Evolutionary conservation across 2,888 invertebrate species (phyloP).

Genomic region (Yponomeuta malinellus): DNA sequence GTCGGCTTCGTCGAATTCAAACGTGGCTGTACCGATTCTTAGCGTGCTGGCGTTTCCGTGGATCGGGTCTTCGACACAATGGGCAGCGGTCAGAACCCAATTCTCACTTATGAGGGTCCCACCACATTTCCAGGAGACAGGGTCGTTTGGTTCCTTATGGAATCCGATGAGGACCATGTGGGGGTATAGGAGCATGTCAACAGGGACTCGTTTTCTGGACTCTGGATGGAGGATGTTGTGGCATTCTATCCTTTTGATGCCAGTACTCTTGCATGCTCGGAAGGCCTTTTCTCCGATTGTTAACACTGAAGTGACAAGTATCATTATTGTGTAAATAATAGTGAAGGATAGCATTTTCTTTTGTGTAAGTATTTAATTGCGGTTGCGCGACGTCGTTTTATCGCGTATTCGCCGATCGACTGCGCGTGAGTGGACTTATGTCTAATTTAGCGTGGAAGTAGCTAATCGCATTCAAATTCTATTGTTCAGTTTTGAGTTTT

Average conservation of each 20-base stretch:
- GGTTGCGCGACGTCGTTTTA: slow-evolving; percentile 24
- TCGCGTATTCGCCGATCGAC: slow-evolving; percentile 39
- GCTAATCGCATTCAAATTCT: not conserved
- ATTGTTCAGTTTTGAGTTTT: not conserved
- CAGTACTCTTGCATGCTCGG: slow-evolving; percentile 52
- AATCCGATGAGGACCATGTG: slow-evolving; percentile 78
- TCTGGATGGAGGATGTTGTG: slow-evolving; percentile 53
- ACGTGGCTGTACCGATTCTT: slow-evolving; percentile 73
- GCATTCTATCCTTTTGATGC: slow-evolving; percentile 59
- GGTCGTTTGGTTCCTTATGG: slow-evolving; percentile 23
- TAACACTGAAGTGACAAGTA: slow-evolving; percentile 19
- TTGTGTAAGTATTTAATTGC: not conserved
- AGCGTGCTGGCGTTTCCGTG: slow-evolving; percentile 69
- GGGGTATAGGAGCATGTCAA: slow-evolving; percentile 73
- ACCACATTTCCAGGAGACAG: slow-evolving; percentile 61
- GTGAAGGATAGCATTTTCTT: not conserved
- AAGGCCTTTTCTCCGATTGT: slow-evolving; percentile 52
- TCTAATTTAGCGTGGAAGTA: not conserved
- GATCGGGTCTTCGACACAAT: slow-evolving; percentile 53
- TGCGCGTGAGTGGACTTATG: slow-evolving; percentile 28
- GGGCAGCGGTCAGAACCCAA: slow-evolving; percentile 68
- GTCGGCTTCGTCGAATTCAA: slow-evolving; percentile 63
- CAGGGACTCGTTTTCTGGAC: slow-evolving; percentile 52
- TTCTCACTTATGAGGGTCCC: slow-evolving; percentile 54
- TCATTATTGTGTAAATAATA: not conserved